These are phyloP conservation scores for Nysson spinosus DNA, from an alignment of 2,888 invertebrate genomes.

Conservation along the genomic window DNA sequence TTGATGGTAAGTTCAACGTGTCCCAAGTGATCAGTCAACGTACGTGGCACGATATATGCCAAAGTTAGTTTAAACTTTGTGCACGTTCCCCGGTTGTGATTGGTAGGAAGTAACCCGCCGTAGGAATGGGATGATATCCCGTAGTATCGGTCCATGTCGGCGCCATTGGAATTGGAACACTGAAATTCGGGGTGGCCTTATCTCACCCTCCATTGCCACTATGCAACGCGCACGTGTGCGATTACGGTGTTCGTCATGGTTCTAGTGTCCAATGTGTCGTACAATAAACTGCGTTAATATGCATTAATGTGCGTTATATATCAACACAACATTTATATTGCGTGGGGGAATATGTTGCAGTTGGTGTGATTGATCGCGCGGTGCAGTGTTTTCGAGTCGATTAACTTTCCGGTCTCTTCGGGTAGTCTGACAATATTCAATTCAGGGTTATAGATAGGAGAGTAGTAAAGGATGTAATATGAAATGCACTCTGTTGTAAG, in stretches of 20 bases:
- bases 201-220: conserved; percentile 30
- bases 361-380: no score
- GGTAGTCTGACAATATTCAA: no score
- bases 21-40: no score
- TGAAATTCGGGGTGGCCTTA: conserved; percentile 48
- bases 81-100: neutral
- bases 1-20: no score
- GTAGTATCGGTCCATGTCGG: conserved; percentile 3
- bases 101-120: neutral
- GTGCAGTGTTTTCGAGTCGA: no score
- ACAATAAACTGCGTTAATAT: conserved; percentile 61
- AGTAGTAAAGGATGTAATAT: no score
- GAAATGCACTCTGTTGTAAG: no score
- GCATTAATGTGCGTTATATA: conserved; percentile 68
- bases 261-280: conserved; percentile 59
- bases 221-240: conserved; percentile 61
- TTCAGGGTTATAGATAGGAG: no score
- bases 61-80: no score
- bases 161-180: conserved; percentile 56
- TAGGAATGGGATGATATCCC: neutral
- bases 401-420: no score
- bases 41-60: no score
- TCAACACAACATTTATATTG: conserved; percentile 30
- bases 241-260: conserved; percentile 66
- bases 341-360: no score